A percentile compares a stretch with the other conserved stretches of the same genome.
These are phyloP conservation scores for Apodemus sylvaticus DNA, from an alignment of 2,113 vertebrate species.

Conservation along the genomic window DNA sequence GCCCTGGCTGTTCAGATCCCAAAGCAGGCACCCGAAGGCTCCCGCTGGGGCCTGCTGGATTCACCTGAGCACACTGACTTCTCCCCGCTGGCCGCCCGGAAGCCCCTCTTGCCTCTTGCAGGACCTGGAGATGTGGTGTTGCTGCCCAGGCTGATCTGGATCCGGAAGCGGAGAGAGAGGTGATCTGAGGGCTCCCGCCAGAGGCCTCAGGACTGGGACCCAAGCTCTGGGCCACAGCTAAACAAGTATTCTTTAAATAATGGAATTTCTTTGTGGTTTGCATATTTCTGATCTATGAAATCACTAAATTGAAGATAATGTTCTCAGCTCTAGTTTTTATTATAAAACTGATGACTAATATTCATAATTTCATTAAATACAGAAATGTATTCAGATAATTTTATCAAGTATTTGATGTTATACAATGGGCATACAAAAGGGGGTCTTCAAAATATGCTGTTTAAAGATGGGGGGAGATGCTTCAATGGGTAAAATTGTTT, in stretches of 20 bases:
- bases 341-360: background rate
- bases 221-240: too few species aligned
- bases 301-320: background rate
- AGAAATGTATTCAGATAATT: background rate
- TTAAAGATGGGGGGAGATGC: background rate
- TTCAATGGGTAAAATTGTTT: background rate
- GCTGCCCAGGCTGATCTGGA: too few species aligned
- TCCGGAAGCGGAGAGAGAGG: too few species aligned
- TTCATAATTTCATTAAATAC: constrained; percentile 8
- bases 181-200: too few species aligned
- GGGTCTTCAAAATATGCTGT: background rate
- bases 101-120: too few species aligned
- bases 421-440: background rate
- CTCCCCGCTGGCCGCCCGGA: too few species aligned
- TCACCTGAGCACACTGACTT: too few species aligned
- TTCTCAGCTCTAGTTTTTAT: constrained; percentile 6
- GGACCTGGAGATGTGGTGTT: too few species aligned
- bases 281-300: background rate
- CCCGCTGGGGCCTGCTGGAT: too few species aligned
- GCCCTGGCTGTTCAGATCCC: too few species aligned
- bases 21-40: too few species aligned
- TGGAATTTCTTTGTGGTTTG: background rate
- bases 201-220: too few species aligned
- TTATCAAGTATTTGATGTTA: constrained; percentile 5
- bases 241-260: constrained; percentile 33